Conservation (phyloP, 1,140 invertebrate genomes). For the Propsilocerus akamusi region DNA sequence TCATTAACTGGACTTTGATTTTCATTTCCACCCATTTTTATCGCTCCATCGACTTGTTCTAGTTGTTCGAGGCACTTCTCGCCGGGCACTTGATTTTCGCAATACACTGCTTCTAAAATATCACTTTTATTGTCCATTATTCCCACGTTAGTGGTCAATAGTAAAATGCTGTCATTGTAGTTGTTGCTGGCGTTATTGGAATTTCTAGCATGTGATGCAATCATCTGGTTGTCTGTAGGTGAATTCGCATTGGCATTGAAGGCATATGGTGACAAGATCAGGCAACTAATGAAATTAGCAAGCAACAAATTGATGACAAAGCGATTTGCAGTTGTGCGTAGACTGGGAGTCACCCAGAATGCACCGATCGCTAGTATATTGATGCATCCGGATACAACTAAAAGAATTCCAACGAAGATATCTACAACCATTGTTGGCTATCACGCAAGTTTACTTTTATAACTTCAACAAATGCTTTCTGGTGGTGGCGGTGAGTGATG, state of each 20-base stretch:
- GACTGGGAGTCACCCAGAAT: slow-evolving; percentile 22
- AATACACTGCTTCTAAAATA: not conserved
- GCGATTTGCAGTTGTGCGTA: slow-evolving; percentile 23
- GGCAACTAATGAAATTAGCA: slow-evolving; percentile 22
- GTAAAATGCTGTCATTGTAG: not conserved
- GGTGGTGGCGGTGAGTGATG: too few species aligned
- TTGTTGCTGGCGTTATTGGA: not conserved
- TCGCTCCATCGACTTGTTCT: not conserved
- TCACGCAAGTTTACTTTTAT: too few species aligned
- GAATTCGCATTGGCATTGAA: slow-evolving; percentile 10
- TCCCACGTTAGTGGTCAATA: not conserved
- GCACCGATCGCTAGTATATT: slow-evolving; percentile 22
- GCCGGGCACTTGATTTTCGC: not conserved
- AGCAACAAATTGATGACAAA: slow-evolving; percentile 23
- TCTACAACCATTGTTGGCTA: slow-evolving; percentile 22
- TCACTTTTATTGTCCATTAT: not conserved
- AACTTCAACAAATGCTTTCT: too few species aligned
- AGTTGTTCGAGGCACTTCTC: not conserved
- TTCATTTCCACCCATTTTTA: too few species aligned
- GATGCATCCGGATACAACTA: slow-evolving; percentile 22
- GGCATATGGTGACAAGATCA: slow-evolving; percentile 20
- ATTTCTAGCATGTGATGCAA: too few species aligned
- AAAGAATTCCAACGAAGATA: slow-evolving; percentile 21
- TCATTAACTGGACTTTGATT: too few species aligned
- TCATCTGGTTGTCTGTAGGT: not conserved